A percentile compares a stretch with the other conserved stretches of the same genome.
phyloP scores from a whole-genome alignment of 2,113 vertebrate genomes.

The Microcebus lehilahytsara region DNA sequence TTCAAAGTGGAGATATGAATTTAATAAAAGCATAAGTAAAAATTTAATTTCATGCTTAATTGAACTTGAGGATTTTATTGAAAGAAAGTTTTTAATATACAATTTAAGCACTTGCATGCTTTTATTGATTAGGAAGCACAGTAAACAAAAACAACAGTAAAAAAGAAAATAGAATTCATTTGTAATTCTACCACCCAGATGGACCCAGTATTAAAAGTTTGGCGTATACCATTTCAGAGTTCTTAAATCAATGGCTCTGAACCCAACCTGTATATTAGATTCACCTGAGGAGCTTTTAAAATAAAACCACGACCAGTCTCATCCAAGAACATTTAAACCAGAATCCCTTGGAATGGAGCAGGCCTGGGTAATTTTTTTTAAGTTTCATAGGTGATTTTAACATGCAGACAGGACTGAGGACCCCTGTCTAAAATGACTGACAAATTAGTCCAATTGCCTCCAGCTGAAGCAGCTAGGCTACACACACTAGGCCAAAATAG shows the following conservation, averaged over 20 bases:
- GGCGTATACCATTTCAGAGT: neutral
- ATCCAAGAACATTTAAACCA: neutral
- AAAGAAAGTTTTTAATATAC: neutral
- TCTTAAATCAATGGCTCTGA: neutral
- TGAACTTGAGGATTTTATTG: neutral
- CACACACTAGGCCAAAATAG: neutral
- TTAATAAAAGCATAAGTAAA: neutral
- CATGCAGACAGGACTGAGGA: neutral
- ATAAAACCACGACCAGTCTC: neutral
- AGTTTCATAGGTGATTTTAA: neutral
- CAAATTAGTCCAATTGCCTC: neutral
- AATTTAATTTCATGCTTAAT: neutral
- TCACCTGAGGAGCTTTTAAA: slow-evolving; percentile 18
- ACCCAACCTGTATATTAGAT: neutral
- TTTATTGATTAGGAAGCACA: slow-evolving; percentile 7
- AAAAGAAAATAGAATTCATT: slow-evolving; percentile 7
- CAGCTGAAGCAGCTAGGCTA: neutral
- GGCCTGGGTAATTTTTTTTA: neutral
- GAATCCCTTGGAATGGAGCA: neutral
- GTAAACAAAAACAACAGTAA: neutral
- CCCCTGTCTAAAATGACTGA: neutral
- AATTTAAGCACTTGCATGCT: slow-evolving; percentile 16
- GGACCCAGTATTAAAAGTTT: neutral
- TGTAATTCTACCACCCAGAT: neutral
- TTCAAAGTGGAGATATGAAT: neutral